Base-by-base conservation (phyloP, 1,140 invertebrate species). In the Macrobrachium rosenbergii region DNA sequence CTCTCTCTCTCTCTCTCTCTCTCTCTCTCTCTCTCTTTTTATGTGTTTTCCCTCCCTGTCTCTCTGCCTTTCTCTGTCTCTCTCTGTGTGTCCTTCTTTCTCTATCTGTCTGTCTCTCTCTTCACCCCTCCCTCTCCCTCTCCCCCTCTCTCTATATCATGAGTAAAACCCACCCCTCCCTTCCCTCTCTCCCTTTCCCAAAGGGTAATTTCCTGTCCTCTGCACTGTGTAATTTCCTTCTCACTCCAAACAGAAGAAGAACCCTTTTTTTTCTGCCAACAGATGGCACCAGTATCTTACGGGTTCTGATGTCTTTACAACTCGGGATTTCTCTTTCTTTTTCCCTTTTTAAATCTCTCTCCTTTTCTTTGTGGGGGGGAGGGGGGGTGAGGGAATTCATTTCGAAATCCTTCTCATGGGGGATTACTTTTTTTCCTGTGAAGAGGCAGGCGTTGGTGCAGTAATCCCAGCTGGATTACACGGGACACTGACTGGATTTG, bases 41-140 rank as follows among this genome's bases (percentile, higher is more conserved):
- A n/a, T n/a, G n/a, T n/a, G n/a, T n/a, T 67, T 52, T 52, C 10
- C 45, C 10, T 52, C 10, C 45, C 10, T 6, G 45, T 52, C 10
- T 7, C 5, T 19, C 19, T 43, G 43, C 12, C 64, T 12, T 28
- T 12, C 64, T 67, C 64, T 67, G 5, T 67, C 16, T 75, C 21
- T 75, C 72, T 75, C 72, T n/a, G n/a, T n/a, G n/a, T n/a, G n/a
- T n/a, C n/a, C n/a, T n/a, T 75, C 28, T 75, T 43, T 75, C 72
- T 75, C 72, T 75, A 23, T 75, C 72, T 75, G 28, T 75, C 72
- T 75, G 28, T 75, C 72, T 75, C 72, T 75, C 72, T 75, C 72
- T 75, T 23, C 52, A 14, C 28, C 72, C 37, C 72, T 75, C 72
- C 37, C 72, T 75, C 72, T 75, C 72, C 28, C 72, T 75, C 72